Evolutionary conservation across 2,888 invertebrate genomes (phyloP), one percentile per base, ranked within the genome.

Genomic region (Acleris laterana): DNA sequence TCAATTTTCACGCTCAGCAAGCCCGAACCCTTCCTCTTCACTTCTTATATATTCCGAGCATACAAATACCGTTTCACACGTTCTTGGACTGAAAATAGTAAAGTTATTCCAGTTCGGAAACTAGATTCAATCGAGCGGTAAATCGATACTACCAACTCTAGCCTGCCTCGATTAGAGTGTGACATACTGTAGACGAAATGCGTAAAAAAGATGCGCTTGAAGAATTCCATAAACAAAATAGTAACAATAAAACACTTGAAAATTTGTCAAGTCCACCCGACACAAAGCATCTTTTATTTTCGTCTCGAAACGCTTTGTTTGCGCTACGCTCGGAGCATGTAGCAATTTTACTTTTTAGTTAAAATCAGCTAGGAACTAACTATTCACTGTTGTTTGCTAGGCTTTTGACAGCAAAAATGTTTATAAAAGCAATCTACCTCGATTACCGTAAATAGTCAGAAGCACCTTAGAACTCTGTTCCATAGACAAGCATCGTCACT

Each of bases 101-200:
- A 72, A 74, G 73, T 75, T 72, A 74, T 75, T 76, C 70, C 63
- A 72, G 70, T 72, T 55, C 68, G 62, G 69, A 71, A 74, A 72
- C 71, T 69, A 71, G 69, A 74, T 78, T 74, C 76, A 75, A 76
- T 78, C 72, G 74, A 68, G 72, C 68, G 72, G 73, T 70, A 76
- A 79, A 78, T 79, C 74, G 78, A 76, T 74, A 76, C 66, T 72
- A 65, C 72, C 72, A 74, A 72, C 75, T 75, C 69, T 67, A 69
- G 71, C 63, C 67, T 68, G 65, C 69, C 68, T 71, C 68, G 70
- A 73, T 74, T 76, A 74, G 68, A 61, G 44, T 5, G 68, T 52
- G 69, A 74, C 74, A 76, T 60, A 78, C 72, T 63, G 72, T 3
- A 51, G 5, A 32, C 6, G 46, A 11, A 57, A 52, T 38, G 1